Percentiles rank a stretch among this genome's conserved stretches.
phyloP scores from a whole-genome alignment of 1,140 invertebrate genomes.

The Mactra quadrangularis region DNA sequence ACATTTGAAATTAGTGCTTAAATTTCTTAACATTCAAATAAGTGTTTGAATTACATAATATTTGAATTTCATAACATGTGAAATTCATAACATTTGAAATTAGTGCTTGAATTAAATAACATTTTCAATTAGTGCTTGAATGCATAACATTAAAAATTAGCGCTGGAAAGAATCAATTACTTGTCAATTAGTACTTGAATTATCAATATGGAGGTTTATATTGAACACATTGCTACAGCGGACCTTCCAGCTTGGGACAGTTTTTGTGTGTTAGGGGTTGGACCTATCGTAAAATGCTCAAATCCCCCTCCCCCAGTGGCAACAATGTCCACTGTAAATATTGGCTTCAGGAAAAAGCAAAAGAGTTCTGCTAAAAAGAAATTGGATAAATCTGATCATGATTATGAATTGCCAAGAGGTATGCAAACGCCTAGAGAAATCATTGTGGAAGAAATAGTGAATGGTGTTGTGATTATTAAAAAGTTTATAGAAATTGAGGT shows the following conservation, averaged over 20 bases:
- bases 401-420: too few relatives aligned
- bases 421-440: too few relatives aligned
- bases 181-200: too few relatives aligned
- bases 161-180: too few relatives aligned
- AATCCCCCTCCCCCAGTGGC: not conserved
- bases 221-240: not conserved
- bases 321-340: not conserved
- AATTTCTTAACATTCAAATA: too few relatives aligned
- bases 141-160: too few relatives aligned
- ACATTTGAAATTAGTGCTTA: too few relatives aligned
- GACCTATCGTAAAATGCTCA: not conserved
- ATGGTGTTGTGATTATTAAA: not conserved
- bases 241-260: conserved; percentile 7
- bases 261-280: conserved; percentile 5
- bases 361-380: not conserved
- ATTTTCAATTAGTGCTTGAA: too few relatives aligned
- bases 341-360: not conserved
- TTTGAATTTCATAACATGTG: too few relatives aligned
- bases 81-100: too few relatives aligned
- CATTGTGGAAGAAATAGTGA: not conserved
- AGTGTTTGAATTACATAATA: too few relatives aligned
- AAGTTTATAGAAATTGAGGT: conserved; percentile 34
- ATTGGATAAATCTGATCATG: not conserved
- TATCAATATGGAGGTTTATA: conserved; percentile 4
- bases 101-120: too few relatives aligned